These are phyloP conservation scores for Pseudococcus longispinus DNA, from an alignment of 2,888 invertebrate species.

Conservation along the genomic window DNA sequence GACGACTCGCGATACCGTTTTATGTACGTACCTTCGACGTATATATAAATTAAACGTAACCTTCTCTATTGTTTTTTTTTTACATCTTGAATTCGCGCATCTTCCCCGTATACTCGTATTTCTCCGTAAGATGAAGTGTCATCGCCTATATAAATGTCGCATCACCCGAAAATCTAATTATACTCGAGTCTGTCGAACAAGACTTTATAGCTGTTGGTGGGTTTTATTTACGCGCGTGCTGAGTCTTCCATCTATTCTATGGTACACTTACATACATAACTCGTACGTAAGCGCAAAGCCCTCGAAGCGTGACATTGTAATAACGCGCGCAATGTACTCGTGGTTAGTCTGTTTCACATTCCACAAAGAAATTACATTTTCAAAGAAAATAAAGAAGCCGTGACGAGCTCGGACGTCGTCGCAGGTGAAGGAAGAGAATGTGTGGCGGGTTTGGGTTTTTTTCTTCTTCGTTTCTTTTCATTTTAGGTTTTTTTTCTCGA, in stretches of 20 bases:
- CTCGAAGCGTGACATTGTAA: constrained; percentile 34
- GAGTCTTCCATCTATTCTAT: background rate
- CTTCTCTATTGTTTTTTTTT: background rate
- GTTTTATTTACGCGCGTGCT: constrained; percentile 31
- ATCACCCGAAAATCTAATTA: constrained; percentile 9
- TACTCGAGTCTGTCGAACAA: background rate
- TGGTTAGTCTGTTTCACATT: constrained; percentile 50
- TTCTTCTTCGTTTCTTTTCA: background rate
- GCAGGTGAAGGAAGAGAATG: constrained; percentile 30
- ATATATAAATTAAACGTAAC: background rate
- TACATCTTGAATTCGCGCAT: background rate
- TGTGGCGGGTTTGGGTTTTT: constrained; percentile 4
- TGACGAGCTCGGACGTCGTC: constrained; percentile 18
- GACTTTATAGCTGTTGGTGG: background rate
- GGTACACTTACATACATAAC: constrained; percentile 21
- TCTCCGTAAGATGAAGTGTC: background rate
- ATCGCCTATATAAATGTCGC: background rate
- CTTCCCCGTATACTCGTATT: too few species aligned
- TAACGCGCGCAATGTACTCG: constrained; percentile 48
- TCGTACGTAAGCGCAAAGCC: background rate
- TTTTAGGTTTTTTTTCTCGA: constrained; percentile 26
- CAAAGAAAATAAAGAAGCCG: constrained; percentile 46
- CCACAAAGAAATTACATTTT: constrained; percentile 52
- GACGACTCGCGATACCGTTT: background rate
- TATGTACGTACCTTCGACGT: background rate